phyloP scores from a whole-genome alignment of 2,797 vertebrate species.

The Cryptoprocta ferox region DNA sequence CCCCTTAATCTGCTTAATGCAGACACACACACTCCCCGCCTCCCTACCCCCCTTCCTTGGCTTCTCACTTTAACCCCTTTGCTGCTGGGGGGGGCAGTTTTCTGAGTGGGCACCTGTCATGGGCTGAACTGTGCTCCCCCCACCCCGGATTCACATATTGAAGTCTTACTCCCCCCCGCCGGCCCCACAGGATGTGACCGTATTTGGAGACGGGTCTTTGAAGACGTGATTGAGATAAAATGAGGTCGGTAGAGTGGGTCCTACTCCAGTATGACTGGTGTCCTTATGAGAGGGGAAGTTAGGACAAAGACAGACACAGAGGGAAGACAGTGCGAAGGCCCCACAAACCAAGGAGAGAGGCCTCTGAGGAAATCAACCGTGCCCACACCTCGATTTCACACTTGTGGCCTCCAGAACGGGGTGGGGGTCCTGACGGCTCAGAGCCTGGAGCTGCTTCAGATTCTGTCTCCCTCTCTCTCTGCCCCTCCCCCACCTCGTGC shows the following conservation, averaged over 20 bases:
- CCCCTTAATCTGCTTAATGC: slow-evolving; percentile 13
- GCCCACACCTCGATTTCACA: neutral
- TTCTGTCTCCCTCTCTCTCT: too few species aligned
- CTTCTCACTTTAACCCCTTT: neutral
- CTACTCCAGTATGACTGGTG: too few species aligned
- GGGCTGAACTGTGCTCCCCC: neutral
- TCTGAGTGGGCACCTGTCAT: neutral
- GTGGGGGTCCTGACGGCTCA: too few species aligned
- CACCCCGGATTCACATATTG: too few species aligned
- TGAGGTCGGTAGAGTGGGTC: neutral
- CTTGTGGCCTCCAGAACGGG: neutral
- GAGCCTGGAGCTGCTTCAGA: too few species aligned
- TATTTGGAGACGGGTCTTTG: neutral
- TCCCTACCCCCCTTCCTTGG: neutral
- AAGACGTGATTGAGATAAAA: neutral
- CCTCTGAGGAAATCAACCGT: neutral
- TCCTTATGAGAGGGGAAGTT: neutral
- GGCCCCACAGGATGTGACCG: neutral
- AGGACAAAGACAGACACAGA: neutral
- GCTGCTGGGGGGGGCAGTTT: neutral
- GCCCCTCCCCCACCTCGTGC: too few species aligned
- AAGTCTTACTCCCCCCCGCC: neutral
- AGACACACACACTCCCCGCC: neutral
- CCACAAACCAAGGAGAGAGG: neutral
- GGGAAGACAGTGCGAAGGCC: neutral